Conservation (phyloP, 2,113 vertebrate genomes). For the Aramus guarauna region DNA sequence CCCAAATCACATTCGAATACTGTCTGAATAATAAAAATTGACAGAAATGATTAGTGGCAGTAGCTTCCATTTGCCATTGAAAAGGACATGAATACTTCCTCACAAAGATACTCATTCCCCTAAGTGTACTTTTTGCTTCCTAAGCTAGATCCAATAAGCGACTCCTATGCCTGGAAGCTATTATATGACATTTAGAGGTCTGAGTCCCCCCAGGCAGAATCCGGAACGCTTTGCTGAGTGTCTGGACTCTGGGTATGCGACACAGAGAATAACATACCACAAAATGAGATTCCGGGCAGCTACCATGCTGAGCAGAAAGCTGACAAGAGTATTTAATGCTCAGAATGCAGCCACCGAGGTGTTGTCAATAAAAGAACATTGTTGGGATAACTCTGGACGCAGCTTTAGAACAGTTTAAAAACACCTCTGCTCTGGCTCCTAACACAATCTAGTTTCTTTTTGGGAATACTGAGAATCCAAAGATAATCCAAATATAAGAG, state of each 20-base stretch:
- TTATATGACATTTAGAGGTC: background rate
- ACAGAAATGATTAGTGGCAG: conserved; percentile 7
- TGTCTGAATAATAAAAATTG: conserved; percentile 27
- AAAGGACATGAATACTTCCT: conserved; percentile 8
- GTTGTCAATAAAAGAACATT: background rate
- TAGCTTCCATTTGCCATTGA: background rate
- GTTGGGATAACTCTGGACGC: background rate
- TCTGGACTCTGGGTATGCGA: background rate
- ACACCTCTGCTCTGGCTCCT: background rate
- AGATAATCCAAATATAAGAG: background rate
- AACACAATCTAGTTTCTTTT: background rate
- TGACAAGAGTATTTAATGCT: background rate
- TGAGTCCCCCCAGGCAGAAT: background rate
- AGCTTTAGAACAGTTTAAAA: background rate
- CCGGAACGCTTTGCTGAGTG: background rate
- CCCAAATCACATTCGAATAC: conserved; percentile 14
- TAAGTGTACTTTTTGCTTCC: background rate
- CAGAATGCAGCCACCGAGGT: background rate
- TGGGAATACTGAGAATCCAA: background rate
- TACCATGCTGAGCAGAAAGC: background rate
- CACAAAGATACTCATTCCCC: background rate
- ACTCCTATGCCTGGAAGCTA: background rate
- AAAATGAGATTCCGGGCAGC: background rate
- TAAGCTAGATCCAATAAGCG: background rate
- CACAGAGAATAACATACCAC: background rate